Conservation (phyloP, 2,888 invertebrate species). For the Ichneumon xanthorius region DNA sequence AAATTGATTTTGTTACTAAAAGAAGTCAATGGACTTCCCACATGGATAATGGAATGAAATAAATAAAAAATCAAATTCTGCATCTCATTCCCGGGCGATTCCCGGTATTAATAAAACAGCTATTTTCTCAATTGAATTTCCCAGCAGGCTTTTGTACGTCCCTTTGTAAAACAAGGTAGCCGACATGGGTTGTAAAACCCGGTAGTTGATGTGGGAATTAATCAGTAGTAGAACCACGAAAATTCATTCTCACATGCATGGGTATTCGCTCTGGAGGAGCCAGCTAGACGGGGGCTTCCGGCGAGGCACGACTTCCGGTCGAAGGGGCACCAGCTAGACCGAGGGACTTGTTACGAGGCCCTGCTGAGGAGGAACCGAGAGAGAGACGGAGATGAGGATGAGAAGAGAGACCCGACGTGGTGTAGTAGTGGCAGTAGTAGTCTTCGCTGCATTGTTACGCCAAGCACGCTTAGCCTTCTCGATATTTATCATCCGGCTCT, state of each 20-base stretch:
- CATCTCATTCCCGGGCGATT: not conserved
- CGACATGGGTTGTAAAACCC: conserved; percentile 51
- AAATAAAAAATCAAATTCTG: not conserved
- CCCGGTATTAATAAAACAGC: conserved; percentile 21
- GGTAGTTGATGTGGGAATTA: conserved; percentile 53
- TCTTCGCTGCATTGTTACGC: conserved; percentile 61
- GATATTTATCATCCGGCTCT: conserved; percentile 65
- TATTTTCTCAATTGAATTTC: conserved; percentile 55
- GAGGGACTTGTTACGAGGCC: conserved; percentile 48
- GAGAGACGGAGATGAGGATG: conserved; percentile 34
- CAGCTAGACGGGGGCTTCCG: conserved; percentile 79
- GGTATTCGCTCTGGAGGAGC: conserved; percentile 71
- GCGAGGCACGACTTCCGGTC: conserved; percentile 79
- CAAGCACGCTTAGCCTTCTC: conserved; percentile 62
- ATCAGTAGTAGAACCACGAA: conserved; percentile 70
- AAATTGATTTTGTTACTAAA: not conserved
- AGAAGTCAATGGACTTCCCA: not conserved
- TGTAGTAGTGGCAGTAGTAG: conserved; percentile 27
- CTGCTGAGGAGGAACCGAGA: conserved; percentile 16
- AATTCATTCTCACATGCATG: conserved; percentile 77
- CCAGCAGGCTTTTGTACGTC: conserved; percentile 36
- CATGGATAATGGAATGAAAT: too few species aligned
- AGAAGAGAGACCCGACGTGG: conserved; percentile 50
- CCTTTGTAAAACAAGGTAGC: conserved; percentile 60
- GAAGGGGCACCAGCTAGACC: conserved; percentile 71